These are phyloP conservation scores for Pocillopora grandis DNA, from an alignment of 92 coral and sea anemone genomes.

Conservation along the genomic window DNA sequence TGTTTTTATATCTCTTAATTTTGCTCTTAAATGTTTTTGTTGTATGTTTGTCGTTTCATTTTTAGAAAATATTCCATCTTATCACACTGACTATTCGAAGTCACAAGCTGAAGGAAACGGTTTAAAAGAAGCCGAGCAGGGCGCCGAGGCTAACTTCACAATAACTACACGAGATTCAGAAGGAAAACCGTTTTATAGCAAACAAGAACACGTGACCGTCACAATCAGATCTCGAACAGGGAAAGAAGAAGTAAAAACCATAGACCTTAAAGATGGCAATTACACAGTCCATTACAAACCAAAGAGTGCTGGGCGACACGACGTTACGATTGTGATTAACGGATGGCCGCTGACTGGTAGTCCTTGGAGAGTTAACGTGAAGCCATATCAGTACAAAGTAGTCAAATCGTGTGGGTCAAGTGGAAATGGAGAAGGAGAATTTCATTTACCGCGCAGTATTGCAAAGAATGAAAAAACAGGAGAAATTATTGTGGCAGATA, in stretches of 20 bases:
- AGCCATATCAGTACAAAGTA: conserved; percentile 21
- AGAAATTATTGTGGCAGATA: conserved; percentile 9
- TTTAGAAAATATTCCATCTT: neutral
- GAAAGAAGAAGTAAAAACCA: conserved; percentile 14
- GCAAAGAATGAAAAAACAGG: conserved; percentile 25
- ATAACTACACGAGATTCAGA: conserved; percentile 7
- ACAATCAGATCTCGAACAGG: conserved; percentile 19
- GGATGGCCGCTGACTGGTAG: conserved; percentile 46
- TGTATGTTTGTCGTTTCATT: neutral
- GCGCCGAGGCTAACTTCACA: neutral
- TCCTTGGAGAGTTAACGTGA: conserved; percentile 52
- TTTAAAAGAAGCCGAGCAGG: neutral
- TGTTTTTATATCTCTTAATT: too few relatives aligned
- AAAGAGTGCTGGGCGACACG: conserved; percentile 33
- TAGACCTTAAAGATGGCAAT: conserved; percentile 58
- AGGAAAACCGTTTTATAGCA: conserved; percentile 4
- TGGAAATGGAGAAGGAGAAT: neutral
- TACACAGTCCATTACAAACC: conserved; percentile 46
- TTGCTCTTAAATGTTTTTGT: too few relatives aligned
- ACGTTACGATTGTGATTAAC: conserved; percentile 41
- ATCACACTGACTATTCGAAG: neutral
- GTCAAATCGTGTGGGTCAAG: neutral
- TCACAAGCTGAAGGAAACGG: conserved; percentile 11
- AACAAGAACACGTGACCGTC: conserved; percentile 1
- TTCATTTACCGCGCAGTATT: conserved; percentile 6